Conservation (phyloP, 2,888 invertebrate genomes). For the Macropis europaea region DNA sequence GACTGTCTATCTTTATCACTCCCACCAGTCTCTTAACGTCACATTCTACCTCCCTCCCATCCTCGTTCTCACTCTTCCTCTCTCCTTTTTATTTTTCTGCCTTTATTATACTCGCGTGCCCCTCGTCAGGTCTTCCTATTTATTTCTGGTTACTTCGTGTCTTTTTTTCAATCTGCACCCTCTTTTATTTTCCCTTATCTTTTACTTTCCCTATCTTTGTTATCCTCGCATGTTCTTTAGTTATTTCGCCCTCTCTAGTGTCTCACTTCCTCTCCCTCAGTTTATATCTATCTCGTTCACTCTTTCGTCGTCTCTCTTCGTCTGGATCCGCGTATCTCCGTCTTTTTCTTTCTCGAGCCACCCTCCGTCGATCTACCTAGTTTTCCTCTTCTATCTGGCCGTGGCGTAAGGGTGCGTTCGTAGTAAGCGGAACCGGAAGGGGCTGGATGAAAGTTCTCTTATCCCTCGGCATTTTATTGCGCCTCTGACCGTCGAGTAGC, state of each 20-base stretch:
- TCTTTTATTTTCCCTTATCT: neutral
- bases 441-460: conserved; percentile 43
- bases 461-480: conserved; percentile 50
- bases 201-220: neutral
- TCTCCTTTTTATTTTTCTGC: conserved; percentile 2
- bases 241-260: no score
- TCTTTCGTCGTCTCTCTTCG: neutral
- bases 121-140: no score
- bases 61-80: no score
- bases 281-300: conserved; percentile 6
- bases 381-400: conserved; percentile 48
- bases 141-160: no score
- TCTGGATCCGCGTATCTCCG: neutral
- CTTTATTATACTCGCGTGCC: neutral
- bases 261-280: neutral
- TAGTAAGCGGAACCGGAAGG: conserved; percentile 49
- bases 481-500: conserved; percentile 41
- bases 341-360: conserved; percentile 22
- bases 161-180: no score
- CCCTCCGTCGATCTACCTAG: conserved; percentile 43
- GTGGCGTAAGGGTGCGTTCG: conserved; percentile 57
- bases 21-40: no score
- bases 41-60: no score
- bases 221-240: neutral
- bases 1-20: no score